Evolutionary conservation across 2,113 vertebrate genomes (phyloP).

Genomic region (Melanocharis versteri): DNA sequence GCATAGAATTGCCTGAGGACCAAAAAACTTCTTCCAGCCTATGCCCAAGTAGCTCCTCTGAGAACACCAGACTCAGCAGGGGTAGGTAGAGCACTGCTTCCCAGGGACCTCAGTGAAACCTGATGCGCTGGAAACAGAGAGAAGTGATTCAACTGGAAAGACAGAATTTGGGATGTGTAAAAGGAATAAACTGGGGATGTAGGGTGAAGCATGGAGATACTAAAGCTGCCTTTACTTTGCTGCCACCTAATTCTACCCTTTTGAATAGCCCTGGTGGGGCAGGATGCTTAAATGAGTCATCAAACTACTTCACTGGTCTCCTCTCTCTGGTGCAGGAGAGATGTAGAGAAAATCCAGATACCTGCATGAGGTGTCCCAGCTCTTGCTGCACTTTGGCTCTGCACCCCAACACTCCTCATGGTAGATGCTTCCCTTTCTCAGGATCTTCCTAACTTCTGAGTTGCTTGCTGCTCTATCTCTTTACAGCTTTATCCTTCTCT

Average conservation of each 20-base stretch:
- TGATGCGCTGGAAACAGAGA: background rate
- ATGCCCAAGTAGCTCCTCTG: background rate
- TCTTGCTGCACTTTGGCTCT: background rate
- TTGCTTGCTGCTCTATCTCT: accelerated
- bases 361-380: background rate
- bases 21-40: background rate
- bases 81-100: background rate
- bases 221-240: background rate
- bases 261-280: background rate
- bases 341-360: background rate
- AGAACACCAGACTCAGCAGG: background rate
- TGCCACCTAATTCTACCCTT: background rate
- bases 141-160: background rate
- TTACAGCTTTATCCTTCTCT: background rate
- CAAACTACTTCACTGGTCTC: background rate
- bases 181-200: background rate
- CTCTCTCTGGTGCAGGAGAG: background rate
- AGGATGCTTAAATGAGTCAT: background rate
- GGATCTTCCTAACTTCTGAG: background rate
- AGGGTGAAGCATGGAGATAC: background rate
- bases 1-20: background rate
- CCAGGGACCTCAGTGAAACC: background rate
- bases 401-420: background rate
- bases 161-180: background rate
- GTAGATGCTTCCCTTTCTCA: background rate